Conservation (phyloP, 2,113 vertebrate species). For the Phoenicopterus ruber region DNA sequence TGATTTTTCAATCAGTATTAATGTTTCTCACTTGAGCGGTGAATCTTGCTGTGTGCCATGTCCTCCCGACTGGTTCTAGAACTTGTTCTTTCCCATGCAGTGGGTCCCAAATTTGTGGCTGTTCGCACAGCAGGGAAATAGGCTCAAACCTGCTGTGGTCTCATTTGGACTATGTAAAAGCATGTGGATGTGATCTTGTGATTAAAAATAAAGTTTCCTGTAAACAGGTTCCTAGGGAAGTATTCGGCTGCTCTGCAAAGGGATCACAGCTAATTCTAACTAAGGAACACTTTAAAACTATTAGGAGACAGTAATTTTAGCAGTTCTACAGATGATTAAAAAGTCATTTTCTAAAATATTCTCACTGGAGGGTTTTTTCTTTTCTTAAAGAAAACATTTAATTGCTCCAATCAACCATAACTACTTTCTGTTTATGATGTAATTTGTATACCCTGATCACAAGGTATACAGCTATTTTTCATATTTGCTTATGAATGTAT, state of each 20-base stretch:
- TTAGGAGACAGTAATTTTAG: slow-evolving; percentile 83
- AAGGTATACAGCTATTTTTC: slow-evolving; percentile 82
- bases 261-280: slow-evolving; percentile 72
- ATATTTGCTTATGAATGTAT: slow-evolving; percentile 81
- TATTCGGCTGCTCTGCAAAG: slow-evolving; percentile 4
- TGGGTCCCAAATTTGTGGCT: not conserved
- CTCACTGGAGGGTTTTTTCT: slow-evolving; percentile 83
- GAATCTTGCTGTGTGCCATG: not conserved
- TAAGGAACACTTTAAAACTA: slow-evolving; percentile 80
- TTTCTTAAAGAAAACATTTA: slow-evolving; percentile 87
- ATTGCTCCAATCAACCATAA: slow-evolving; percentile 93
- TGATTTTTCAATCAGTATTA: not conserved
- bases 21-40: not conserved
- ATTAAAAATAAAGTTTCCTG: slow-evolving; percentile 64
- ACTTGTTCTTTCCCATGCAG: not conserved
- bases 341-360: slow-evolving; percentile 98
- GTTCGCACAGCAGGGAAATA: not conserved
- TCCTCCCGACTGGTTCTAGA: not conserved
- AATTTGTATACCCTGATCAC: slow-evolving; percentile 83
- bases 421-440: slow-evolving; percentile 82
- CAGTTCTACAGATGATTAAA: slow-evolving; percentile 92
- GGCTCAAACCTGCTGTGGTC: not conserved
- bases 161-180: not conserved
- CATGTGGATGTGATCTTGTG: slow-evolving; percentile 2
- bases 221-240: slow-evolving; percentile 65